A percentile compares a stretch with the other conserved stretches of the same genome.
phyloP scores from a whole-genome alignment of 2,113 vertebrate species.

The Motacilla tschutschensis region DNA sequence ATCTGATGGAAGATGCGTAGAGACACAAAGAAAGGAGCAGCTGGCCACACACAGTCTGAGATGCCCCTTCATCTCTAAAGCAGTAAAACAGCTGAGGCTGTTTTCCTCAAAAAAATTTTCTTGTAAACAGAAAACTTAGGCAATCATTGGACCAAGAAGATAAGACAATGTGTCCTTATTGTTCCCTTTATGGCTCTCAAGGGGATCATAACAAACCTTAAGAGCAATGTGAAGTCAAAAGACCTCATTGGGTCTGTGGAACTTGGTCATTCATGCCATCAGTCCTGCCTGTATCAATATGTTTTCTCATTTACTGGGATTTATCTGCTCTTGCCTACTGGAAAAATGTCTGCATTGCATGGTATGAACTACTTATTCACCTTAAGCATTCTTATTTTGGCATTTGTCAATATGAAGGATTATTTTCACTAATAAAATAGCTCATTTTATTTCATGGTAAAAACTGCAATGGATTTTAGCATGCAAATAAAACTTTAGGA shows the following conservation, averaged over 20 bases:
- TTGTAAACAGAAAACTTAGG: background rate
- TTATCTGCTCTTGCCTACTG: background rate
- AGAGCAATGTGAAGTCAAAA: background rate
- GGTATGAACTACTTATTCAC: background rate
- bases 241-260: background rate
- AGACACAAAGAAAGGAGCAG: background rate
- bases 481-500: background rate
- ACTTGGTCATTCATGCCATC: background rate
- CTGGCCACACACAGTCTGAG: background rate
- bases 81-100: rapidly evolving
- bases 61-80: background rate
- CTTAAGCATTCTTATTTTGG: background rate
- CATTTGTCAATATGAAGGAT: background rate
- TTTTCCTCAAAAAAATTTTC: background rate
- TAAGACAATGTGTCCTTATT: background rate
- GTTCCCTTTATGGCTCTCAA: background rate
- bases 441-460: background rate
- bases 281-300: background rate
- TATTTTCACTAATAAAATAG: background rate
- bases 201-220: background rate
- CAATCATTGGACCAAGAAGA: background rate
- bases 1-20: background rate
- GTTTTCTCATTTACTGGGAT: background rate
- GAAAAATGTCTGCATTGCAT: background rate
- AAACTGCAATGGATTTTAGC: background rate